Percentiles rank a stretch among this genome's conserved stretches.
Conservation (phyloP, 2,113 vertebrate species). For the Carassius auratus region DNA sequence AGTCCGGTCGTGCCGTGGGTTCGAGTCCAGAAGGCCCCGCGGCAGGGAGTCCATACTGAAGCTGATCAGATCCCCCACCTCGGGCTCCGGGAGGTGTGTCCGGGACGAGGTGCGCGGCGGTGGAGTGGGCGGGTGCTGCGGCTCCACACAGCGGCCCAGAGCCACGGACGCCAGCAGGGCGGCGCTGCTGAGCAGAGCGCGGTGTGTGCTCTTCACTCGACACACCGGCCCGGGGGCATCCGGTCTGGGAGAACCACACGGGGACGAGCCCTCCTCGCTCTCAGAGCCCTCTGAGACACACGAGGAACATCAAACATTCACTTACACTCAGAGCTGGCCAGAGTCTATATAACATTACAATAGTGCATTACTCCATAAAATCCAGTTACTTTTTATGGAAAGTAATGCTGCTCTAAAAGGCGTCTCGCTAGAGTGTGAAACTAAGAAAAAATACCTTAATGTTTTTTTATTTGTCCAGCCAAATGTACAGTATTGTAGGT, state of each 20-base stretch:
- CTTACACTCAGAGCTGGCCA: not conserved
- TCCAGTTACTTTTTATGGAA: too few relatives aligned
- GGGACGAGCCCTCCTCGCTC: constrained; percentile 64
- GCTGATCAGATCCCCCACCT: constrained; percentile 72
- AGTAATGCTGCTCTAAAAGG: too few relatives aligned
- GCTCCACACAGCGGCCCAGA: constrained; percentile 75
- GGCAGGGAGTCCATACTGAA: constrained; percentile 61
- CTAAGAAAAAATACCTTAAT: too few relatives aligned
- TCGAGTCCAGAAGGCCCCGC: constrained; percentile 60
- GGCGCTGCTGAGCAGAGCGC: constrained; percentile 76
- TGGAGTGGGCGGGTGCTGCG: constrained; percentile 55
- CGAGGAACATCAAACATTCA: not conserved
- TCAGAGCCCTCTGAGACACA: constrained; percentile 60
- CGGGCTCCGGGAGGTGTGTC: constrained; percentile 64
- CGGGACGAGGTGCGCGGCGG: constrained; percentile 67
- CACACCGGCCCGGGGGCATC: constrained; percentile 59
- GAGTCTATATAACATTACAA: too few relatives aligned
- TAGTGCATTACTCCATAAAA: too few relatives aligned
- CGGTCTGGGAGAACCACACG: constrained; percentile 64
- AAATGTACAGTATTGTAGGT: too few relatives aligned
- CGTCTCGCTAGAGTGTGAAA: too few relatives aligned
- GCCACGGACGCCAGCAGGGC: constrained; percentile 82
- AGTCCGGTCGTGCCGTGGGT: constrained; percentile 67
- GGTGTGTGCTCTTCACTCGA: constrained; percentile 75
- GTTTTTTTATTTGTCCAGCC: too few relatives aligned